A percentile compares a stretch with the other conserved stretches of the same genome.
Conservation (phyloP, 2,113 vertebrate genomes). For the Ancistrus triradiatus region DNA sequence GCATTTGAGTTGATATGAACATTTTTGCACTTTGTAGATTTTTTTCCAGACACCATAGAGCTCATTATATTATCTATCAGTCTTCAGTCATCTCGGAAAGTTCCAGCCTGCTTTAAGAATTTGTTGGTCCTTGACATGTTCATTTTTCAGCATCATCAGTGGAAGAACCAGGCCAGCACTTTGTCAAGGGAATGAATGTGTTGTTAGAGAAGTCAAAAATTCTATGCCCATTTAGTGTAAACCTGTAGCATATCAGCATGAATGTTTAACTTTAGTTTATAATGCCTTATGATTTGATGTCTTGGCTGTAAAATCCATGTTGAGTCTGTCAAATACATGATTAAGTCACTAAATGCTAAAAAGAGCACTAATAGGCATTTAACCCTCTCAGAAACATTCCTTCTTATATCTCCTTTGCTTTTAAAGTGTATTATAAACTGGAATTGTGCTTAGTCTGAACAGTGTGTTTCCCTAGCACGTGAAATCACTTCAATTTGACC, state of each 20-base stretch:
- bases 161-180: not conserved
- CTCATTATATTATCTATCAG: slow-evolving; percentile 25
- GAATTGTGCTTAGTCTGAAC: not conserved
- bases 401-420: slow-evolving; percentile 1
- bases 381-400: slow-evolving; percentile 38
- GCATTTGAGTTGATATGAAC: slow-evolving; percentile 22
- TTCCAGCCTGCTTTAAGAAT: slow-evolving; percentile 5
- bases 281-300: slow-evolving; percentile 38
- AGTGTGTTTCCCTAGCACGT: not conserved
- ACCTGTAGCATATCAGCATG: slow-evolving; percentile 14
- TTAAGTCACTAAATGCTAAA: slow-evolving; percentile 7
- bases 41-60: slow-evolving; percentile 17
- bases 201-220: not conserved
- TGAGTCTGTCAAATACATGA: slow-evolving; percentile 23
- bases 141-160: not conserved
- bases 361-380: slow-evolving; percentile 19
- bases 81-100: not conserved
- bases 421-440: not conserved
- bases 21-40: slow-evolving; percentile 42
- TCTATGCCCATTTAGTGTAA: not conserved
- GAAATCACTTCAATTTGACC: slow-evolving; percentile 6
- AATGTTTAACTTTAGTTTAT: slow-evolving; percentile 11
- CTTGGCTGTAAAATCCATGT: slow-evolving; percentile 17
- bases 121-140: slow-evolving; percentile 15
- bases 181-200: not conserved